A percentile compares a stretch with the other conserved stretches of the same genome.
These are phyloP conservation scores for Pemphigus obesinymphae DNA, from an alignment of 1,140 invertebrate species.

Conservation along the genomic window DNA sequence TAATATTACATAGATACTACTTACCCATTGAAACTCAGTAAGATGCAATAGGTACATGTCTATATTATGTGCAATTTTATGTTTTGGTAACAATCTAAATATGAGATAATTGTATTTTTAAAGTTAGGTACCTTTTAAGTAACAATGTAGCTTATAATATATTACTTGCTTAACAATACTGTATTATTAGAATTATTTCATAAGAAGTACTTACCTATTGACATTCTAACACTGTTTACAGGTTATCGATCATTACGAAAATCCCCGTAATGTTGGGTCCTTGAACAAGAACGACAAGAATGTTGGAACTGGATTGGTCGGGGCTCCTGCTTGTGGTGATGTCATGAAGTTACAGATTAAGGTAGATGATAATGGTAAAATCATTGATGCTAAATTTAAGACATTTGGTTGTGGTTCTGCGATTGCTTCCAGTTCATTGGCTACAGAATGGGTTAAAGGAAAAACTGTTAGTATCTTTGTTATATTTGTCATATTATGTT, in stretches of 20 bases:
- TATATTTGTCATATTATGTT: neutral
- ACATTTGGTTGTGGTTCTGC: conserved; percentile 99
- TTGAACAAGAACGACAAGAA: conserved; percentile 90
- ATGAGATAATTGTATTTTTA: too few species aligned
- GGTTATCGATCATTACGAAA: conserved; percentile 99
- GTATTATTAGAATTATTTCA: too few species aligned
- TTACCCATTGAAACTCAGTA: too few species aligned
- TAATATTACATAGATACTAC: too few species aligned
- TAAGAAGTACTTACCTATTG: conserved; percentile 5
- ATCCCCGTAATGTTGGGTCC: conserved; percentile 97
- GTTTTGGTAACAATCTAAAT: too few species aligned
- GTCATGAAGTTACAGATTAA: conserved; percentile 99
- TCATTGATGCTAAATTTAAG: conserved; percentile 98
- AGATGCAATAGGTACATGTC: too few species aligned
- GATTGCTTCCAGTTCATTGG: conserved; percentile 96
- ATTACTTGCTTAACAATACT: too few species aligned
- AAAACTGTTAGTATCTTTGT: conserved; percentile 69
- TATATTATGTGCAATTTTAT: too few species aligned
- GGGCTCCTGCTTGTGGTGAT: conserved; percentile 98
- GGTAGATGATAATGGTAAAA: conserved; percentile 90
- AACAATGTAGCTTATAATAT: too few species aligned
- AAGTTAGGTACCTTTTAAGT: too few species aligned
- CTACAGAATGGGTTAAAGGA: conserved; percentile 99
- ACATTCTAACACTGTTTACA: conserved; percentile 51
- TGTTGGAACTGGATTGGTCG: conserved; percentile 96